Conservation (phyloP, 2,888 invertebrate genomes). For the Atrina japonica region DNA sequence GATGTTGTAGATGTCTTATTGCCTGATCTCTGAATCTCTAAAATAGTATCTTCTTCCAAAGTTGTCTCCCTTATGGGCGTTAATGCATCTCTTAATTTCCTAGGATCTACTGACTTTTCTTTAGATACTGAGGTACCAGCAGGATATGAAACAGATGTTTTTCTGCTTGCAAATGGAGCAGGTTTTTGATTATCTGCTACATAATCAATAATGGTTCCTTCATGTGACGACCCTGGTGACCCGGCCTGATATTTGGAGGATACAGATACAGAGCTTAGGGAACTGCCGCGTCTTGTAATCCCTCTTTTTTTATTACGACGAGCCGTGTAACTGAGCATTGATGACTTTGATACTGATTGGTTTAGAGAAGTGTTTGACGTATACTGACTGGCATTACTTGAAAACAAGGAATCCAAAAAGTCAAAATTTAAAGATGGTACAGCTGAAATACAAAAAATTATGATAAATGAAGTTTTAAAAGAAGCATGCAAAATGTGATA, state of each 20-base stretch:
- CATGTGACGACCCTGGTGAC: conserved; percentile 43
- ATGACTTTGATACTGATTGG: conserved; percentile 69
- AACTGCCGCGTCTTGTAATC: conserved; percentile 26
- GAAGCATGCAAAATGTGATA: neutral
- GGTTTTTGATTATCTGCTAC: conserved; percentile 48
- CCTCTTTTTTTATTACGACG: conserved; percentile 40
- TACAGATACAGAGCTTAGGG: conserved; percentile 26
- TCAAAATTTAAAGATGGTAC: conserved; percentile 69
- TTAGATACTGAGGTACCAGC: conserved; percentile 23
- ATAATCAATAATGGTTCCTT: conserved; percentile 48
- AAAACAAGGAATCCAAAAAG: conserved; percentile 69
- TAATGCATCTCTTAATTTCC: conserved; percentile 63
- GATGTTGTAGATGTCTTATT: conserved; percentile 31
- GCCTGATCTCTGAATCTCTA: conserved; percentile 47
- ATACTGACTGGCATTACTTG: conserved; percentile 64
- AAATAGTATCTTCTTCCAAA: conserved; percentile 60
- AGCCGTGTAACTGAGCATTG: conserved; percentile 52
- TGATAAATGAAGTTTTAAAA: neutral
- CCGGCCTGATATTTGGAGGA: conserved; percentile 29
- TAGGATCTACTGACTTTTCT: conserved; percentile 54
- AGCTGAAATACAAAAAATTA: conserved; percentile 44
- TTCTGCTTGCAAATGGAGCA: conserved; percentile 12
- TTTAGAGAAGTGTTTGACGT: conserved; percentile 65
- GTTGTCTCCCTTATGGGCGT: conserved; percentile 71
- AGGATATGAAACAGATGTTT: neutral